Evolutionary conservation across 2,888 invertebrate genomes (phyloP).

Genomic region (Girardia tigrina): DNA sequence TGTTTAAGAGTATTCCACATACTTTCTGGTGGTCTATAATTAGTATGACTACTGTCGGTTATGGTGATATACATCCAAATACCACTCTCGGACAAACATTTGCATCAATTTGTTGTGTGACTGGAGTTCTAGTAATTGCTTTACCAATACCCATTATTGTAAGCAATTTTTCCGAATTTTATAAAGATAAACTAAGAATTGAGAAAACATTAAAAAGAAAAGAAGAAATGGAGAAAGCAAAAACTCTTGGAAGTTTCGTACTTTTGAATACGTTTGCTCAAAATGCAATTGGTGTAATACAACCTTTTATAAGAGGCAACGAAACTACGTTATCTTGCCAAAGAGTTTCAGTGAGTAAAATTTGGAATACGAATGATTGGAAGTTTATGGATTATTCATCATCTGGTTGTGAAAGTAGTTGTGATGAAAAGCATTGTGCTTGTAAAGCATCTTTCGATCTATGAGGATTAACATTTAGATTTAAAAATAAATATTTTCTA

Average conservation of each 20-base stretch:
- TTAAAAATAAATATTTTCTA: too few species aligned
- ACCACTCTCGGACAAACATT: constrained; percentile 96
- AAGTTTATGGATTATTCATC: constrained; percentile 9
- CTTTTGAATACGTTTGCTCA: background rate
- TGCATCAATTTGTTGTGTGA: constrained; percentile 99
- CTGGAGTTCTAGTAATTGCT: constrained; percentile 99
- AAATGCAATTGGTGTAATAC: background rate
- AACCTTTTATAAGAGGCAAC: background rate
- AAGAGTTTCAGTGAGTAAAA: background rate
- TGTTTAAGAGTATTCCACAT: constrained; percentile 95
- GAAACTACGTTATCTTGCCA: background rate
- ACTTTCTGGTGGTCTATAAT: constrained; percentile 99
- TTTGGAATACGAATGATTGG: constrained; percentile 8
- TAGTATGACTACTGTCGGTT: constrained; percentile 65
- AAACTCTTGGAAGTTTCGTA: constrained; percentile 90
- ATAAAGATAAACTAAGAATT: constrained; percentile 82
- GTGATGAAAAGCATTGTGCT: too few species aligned
- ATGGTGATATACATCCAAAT: constrained; percentile 92
- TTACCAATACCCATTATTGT: constrained; percentile 99
- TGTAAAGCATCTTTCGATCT: too few species aligned
- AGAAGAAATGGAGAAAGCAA: constrained; percentile 88
- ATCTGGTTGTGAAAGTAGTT: constrained; percentile 23
- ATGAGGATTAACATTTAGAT: too few species aligned
- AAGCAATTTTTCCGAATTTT: constrained; percentile 66
- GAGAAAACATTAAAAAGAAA: constrained; percentile 92